Percentiles rank a stretch among this genome's conserved stretches.
phyloP scores from a whole-genome alignment of 92 coral and sea anemone genomes.

The Siderastrea siderea region DNA sequence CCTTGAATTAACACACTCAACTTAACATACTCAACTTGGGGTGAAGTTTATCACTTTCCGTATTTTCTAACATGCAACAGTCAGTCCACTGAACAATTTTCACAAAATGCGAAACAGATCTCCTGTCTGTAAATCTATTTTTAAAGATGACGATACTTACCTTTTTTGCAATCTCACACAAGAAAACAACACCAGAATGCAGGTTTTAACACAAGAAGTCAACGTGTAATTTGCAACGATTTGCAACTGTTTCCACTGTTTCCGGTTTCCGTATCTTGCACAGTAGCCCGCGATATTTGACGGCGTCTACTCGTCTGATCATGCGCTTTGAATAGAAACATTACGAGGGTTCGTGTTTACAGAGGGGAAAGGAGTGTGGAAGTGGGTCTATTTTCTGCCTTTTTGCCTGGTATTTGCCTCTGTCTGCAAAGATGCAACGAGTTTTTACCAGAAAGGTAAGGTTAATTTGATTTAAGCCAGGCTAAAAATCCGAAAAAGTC shows the following conservation, averaged over 20 bases:
- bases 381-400: slow-evolving; percentile 1
- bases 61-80: too few relatives aligned
- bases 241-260: neutral
- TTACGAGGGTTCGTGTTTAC: neutral
- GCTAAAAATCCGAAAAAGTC: neutral
- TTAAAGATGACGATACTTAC: too few relatives aligned
- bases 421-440: slow-evolving; percentile 83
- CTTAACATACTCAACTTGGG: too few relatives aligned
- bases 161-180: neutral
- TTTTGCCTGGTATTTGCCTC: slow-evolving; percentile 34
- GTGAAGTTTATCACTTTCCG: too few relatives aligned
- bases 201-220: neutral
- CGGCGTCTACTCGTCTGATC: slow-evolving; percentile 6
- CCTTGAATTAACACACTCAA: too few relatives aligned
- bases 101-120: too few relatives aligned
- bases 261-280: neutral
- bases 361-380: neutral
- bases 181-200: neutral
- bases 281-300: slow-evolving; percentile 6
- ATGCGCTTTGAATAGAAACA: slow-evolving; percentile 28
- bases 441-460: slow-evolving; percentile 80
- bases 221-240: neutral
- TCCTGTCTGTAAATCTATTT: too few relatives aligned
- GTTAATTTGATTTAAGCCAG: neutral
- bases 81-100: too few relatives aligned